A percentile compares a stretch with the other conserved stretches of the same genome.
Conservation (phyloP, 23 tunicate species). For the Botrylloides violaceus region DNA sequence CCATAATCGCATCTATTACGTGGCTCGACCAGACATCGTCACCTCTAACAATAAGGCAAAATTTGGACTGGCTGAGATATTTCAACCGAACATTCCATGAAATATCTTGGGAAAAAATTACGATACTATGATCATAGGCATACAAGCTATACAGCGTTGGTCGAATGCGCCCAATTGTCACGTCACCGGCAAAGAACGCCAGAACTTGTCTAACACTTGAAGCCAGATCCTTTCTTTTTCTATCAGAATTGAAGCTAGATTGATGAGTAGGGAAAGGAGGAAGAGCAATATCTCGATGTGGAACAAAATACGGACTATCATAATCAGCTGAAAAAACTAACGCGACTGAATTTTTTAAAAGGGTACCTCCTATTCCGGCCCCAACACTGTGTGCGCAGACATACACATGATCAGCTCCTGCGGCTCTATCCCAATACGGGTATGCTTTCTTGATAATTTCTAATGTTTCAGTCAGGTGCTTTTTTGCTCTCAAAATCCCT, state of each 20-base stretch:
- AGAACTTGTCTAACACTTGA: slow-evolving; percentile 23
- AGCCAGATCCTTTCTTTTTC: slow-evolving; percentile 18
- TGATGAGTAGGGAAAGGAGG: slow-evolving; percentile 39
- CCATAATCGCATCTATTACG: slow-evolving; percentile 51
- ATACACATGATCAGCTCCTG: slow-evolving; percentile 84
- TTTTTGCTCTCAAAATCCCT: slow-evolving; percentile 42
- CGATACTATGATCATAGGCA: slow-evolving; percentile 43
- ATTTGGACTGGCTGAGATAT: slow-evolving; percentile 55
- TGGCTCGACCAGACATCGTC: slow-evolving; percentile 64
- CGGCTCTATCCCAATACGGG: slow-evolving; percentile 72
- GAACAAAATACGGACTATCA: slow-evolving; percentile 68
- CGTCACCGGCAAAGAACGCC: slow-evolving; percentile 85
- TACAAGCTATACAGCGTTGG: slow-evolving; percentile 38
- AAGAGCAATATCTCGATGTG: slow-evolving; percentile 72
- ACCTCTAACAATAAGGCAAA: slow-evolving; percentile 66
- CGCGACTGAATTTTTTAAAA: slow-evolving; percentile 70
- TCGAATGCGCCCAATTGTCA: slow-evolving; percentile 71
- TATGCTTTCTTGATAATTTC: slow-evolving; percentile 11
- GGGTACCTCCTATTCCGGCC: slow-evolving; percentile 35
- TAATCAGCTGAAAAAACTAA: slow-evolving; percentile 84
- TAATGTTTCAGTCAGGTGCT: slow-evolving; percentile 32
- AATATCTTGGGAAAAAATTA: slow-evolving; percentile 25
- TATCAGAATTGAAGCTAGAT: neutral
- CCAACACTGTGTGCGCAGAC: slow-evolving; percentile 87
- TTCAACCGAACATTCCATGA: slow-evolving; percentile 21